Base-by-base conservation (phyloP, 2,797 vertebrate genomes). In the Miichthys miiuy region DNA sequence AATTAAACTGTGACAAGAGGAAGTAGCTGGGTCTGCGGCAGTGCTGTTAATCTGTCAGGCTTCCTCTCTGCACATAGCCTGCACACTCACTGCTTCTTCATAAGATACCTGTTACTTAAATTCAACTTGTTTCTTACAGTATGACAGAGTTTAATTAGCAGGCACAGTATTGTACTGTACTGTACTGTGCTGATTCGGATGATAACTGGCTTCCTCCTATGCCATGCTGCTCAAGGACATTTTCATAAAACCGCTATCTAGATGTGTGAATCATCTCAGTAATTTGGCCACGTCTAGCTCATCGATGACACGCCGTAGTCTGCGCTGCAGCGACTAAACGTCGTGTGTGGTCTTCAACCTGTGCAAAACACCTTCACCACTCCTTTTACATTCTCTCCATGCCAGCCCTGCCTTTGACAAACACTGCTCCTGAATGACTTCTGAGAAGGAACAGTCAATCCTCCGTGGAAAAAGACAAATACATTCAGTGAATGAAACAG, bases 1-100 rank as follows among this genome's bases (percentile, higher is more conserved):
- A 85, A 90, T 91, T 85, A 78, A 92, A 91, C 23, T 90, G 84
- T 93, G 88, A 93, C 90, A 92, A 89, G 78, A 86, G 93, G 93
- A 94, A 94, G 91, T 91, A 82, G 87, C 88, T 84, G 82, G 87
- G 81, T 88, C 86, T 87, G 82, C 55, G 71, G 79, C 72, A 79
- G 66, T 57, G 88, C 93, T 90, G 89, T n/a, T 82, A 82, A 94
- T 94, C 91, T 76, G 77, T 76, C 23, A 75, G 21, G 80, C 75
- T 93, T 94, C 93, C 94, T 93, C 76, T 90, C 2, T 3, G 88
- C 79, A 77, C 27, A 72, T 23, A 79, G 50, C 76, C 48, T 80
- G 51, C 60, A 86, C 79, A 80, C 72, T 68, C 17, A 18, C 23
- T 42, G 11, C 52, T 51, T 76, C 38, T 38, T 77, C 25, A 69